A percentile compares a stretch with the other conserved stretches of the same genome.
phyloP scores from a whole-genome alignment of 2,888 invertebrate genomes.

The Lumbricus terrestris region DNA sequence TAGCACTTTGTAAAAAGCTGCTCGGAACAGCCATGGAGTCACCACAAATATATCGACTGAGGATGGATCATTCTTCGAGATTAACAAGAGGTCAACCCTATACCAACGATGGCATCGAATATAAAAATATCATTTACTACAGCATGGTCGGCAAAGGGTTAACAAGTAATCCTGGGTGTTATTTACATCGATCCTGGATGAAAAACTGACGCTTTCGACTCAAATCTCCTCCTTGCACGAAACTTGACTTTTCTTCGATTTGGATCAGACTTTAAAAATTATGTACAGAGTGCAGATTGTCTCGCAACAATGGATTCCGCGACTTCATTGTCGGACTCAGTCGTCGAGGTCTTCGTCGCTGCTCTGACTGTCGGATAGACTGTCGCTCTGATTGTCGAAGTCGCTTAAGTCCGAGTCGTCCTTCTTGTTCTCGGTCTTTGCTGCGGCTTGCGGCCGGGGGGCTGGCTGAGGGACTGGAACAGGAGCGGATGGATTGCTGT shows the following conservation, averaged over 20 bases:
- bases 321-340: neutral
- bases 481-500: neutral
- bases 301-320: neutral
- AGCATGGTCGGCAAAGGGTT: no score
- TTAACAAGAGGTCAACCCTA: no score
- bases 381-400: neutral
- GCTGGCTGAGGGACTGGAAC: neutral
- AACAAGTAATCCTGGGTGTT: neutral
- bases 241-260: neutral
- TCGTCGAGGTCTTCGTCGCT: constrained; percentile 3
- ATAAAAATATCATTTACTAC: no score
- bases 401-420: neutral
- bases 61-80: no score
- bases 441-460: neutral
- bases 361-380: neutral
- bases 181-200: neutral
- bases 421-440: neutral
- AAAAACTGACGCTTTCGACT: neutral
- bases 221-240: neutral
- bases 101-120: no score
- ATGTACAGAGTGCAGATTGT: neutral
- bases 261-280: neutral
- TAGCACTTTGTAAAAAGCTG: neutral
- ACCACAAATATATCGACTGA: no score
- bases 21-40: neutral